phyloP scores from a whole-genome alignment of 2,797 vertebrate species.

The Phrynocephalus guinanensis region DNA sequence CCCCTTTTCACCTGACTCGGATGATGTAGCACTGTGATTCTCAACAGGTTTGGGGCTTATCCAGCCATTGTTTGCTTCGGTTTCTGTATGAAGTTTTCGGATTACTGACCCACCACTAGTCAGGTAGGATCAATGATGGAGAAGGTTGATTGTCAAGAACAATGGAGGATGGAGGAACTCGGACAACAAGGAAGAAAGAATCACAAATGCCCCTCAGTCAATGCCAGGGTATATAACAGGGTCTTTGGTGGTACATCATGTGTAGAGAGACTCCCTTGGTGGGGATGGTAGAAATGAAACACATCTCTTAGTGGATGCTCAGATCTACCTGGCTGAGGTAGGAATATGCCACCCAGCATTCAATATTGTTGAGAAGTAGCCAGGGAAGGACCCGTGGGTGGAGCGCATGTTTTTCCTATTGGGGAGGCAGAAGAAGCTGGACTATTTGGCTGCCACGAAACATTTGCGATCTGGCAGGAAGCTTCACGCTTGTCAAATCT shows the following conservation, averaged over 20 bases:
- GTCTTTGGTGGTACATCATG: not conserved
- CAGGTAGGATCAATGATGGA: not conserved
- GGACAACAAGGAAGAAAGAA: not conserved
- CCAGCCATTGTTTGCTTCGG: too few species aligned
- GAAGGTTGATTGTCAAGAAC: too few species aligned
- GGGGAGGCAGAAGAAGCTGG: not conserved
- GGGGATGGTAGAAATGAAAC: not conserved
- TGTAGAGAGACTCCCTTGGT: too few species aligned
- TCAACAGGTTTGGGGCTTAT: too few species aligned
- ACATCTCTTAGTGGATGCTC: too few species aligned
- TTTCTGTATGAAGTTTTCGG: not conserved
- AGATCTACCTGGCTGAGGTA: too few species aligned
- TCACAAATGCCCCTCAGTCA: not conserved
- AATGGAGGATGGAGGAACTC: not conserved
- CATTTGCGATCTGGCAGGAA: not conserved
- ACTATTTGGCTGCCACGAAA: slow-evolving; percentile 4
- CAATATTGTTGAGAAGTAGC: not conserved
- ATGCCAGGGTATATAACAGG: not conserved
- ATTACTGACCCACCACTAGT: not conserved
- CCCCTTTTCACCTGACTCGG: not conserved
- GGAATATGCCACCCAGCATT: not conserved
- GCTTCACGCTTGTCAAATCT: slow-evolving; percentile 34
- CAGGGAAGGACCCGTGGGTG: too few species aligned
- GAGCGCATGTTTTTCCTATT: not conserved
- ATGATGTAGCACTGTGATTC: not conserved